Conservation (phyloP, 2,797 vertebrate species). For the Geotria australis region DNA sequence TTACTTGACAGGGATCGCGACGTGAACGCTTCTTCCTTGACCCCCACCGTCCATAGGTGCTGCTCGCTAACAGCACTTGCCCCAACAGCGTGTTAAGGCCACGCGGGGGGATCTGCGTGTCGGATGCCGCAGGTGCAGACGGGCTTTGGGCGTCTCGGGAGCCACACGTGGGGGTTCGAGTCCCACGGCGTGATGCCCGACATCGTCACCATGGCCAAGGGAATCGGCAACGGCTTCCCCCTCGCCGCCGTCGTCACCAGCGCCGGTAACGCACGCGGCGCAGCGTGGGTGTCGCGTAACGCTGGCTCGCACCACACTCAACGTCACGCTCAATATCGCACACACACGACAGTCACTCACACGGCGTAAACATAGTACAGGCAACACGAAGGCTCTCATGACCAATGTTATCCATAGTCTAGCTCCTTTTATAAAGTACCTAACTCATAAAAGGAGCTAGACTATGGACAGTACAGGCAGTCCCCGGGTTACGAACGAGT, state of each 20-base stretch:
- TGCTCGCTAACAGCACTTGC: too few relatives aligned
- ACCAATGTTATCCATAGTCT: conserved; percentile 5
- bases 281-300: background rate
- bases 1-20: too few relatives aligned
- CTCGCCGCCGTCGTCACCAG: conserved; percentile 72
- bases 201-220: conserved; percentile 74
- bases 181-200: conserved; percentile 47
- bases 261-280: conserved; percentile 15
- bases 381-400: background rate
- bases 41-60: too few relatives aligned
- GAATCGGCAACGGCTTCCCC: conserved; percentile 76
- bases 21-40: too few relatives aligned
- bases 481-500: too few relatives aligned
- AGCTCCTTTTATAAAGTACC: too few relatives aligned
- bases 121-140: conserved; percentile 43
- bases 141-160: conserved; percentile 60
- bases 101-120: too few relatives aligned
- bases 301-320: background rate
- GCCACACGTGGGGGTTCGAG: conserved; percentile 79
- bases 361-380: too few relatives aligned
- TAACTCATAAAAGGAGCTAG: too few relatives aligned
- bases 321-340: background rate
- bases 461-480: too few relatives aligned
- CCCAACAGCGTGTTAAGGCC: too few relatives aligned
- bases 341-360: too few relatives aligned